These are phyloP conservation scores for Tympanuchus pallidicinctus DNA, from an alignment of 2,113 vertebrate species.

Conservation along the genomic window DNA sequence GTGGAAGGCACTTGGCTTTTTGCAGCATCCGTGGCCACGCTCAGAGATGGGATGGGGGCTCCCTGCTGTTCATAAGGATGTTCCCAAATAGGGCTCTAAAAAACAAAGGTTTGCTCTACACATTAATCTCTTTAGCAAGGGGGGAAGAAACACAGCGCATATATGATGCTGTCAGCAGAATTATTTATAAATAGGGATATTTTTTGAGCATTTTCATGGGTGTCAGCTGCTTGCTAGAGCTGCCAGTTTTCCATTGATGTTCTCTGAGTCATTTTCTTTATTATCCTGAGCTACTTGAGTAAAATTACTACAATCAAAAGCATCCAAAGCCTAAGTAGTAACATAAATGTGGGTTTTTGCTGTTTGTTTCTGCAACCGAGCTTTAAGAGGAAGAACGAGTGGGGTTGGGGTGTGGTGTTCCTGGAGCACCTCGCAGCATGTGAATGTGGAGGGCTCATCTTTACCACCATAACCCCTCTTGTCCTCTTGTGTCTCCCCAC, in stretches of 20 bases:
- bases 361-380: neutral
- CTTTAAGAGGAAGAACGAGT: neutral
- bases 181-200: slow-evolving; percentile 65
- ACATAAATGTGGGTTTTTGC: slow-evolving; percentile 3
- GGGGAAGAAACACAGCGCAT: neutral
- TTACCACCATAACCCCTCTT: slow-evolving; percentile 30
- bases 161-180: slow-evolving; percentile 54
- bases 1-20: neutral
- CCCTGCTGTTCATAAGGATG: neutral
- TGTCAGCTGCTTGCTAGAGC: slow-evolving; percentile 64
- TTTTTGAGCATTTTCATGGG: slow-evolving; percentile 67
- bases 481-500: slow-evolving; percentile 75
- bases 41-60: slow-evolving; percentile 43
- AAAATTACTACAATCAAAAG: slow-evolving; percentile 65
- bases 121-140: slow-evolving; percentile 32
- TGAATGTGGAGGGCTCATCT: neutral
- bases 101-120: slow-evolving; percentile 45
- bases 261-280: slow-evolving; percentile 65
- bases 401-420: fast-evolving
- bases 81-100: slow-evolving; percentile 31
- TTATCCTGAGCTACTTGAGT: slow-evolving; percentile 44
- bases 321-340: slow-evolving; percentile 35
- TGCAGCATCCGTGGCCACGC: neutral
- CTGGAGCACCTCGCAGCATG: neutral
- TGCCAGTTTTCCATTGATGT: slow-evolving; percentile 68